Evolutionary conservation across 2,113 vertebrate species (phyloP).

Genomic region (Hassar affinis): DNA sequence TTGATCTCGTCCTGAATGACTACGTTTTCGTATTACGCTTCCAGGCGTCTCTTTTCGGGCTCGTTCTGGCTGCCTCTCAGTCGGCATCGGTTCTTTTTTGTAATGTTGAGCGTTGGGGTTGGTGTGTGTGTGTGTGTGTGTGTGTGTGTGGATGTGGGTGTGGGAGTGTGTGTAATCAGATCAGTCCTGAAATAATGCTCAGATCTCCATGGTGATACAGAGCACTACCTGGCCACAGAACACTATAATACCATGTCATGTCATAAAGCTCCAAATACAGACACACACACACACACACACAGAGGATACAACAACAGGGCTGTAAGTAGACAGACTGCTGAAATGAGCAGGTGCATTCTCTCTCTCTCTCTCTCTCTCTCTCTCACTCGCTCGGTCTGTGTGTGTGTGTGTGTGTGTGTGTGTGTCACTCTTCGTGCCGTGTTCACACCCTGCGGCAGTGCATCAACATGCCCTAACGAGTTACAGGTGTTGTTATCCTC

Average conservation of each 20-base stretch:
- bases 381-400: too few relatives aligned
- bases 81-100: conserved; percentile 35
- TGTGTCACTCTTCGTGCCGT: conserved; percentile 31
- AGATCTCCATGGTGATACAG: conserved; percentile 73
- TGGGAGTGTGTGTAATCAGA: conserved; percentile 58
- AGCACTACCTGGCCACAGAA: conserved; percentile 41
- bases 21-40: conserved; percentile 20
- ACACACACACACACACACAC: conserved; percentile 10
- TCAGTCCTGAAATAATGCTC: conserved; percentile 59
- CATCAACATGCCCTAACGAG: conserved; percentile 48
- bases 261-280: conserved; percentile 13
- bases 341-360: conserved; percentile 46
- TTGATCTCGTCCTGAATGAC: conserved; percentile 10
- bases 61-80: background rate
- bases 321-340: conserved; percentile 8
- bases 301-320: conserved; percentile 26
- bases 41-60: background rate
- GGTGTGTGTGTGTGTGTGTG: background rate
- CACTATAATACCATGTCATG: conserved; percentile 30
- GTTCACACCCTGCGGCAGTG: conserved; percentile 44
- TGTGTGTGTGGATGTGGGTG: background rate
- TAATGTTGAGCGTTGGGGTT: conserved; percentile 39
- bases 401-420: conserved; percentile 26
- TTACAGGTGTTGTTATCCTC: conserved; percentile 48
- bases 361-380: too few relatives aligned